Evolutionary conservation across 2,888 invertebrate species (phyloP), one percentile per base, ranked within the genome.

Genomic region (Hydroisotoma schaefferi): DNA sequence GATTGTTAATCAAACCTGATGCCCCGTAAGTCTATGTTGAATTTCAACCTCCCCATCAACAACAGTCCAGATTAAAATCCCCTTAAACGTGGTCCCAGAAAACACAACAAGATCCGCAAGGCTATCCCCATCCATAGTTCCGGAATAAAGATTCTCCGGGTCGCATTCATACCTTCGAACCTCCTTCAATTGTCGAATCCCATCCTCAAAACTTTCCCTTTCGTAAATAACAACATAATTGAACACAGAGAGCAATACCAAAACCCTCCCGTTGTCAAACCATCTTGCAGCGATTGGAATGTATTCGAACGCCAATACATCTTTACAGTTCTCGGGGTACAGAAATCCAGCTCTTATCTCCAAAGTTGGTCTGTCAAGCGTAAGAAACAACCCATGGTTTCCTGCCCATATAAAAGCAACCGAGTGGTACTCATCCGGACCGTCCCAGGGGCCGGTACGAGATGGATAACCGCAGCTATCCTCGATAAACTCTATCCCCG

Each of bases 231-330:
- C 57, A 23, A 64, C 15, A 22, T 55, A 51, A 55, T 63, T 63
- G 10, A 63, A 33, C 2, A 63, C 57, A 0, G 64, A 61, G 10
- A 64, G 18, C 4, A 60, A 29, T 0, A 53, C 61, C n/a, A 64
- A 29, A 20, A 33, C 6, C 8, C 25, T 57, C 5, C 61, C 64
- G 2, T 47, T 38, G 2, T 60, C 55, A 2, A 64, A 44, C 64
- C 64, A 64, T 33, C 52, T 57, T 5, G 61, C 60, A 20, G 64
- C 46, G 5, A 64, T 55, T 1, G 64, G 64, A 40, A 64, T 58
- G 33, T 59, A 64, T 33, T 55, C 52, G 2, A 64, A 48, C 8
- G 47, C 44, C 2, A 46, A 25, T 4, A 10, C 20, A 46, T 23
- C 20, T 6, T 23, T 8, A 18, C 2, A 15, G 25, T 46, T 46